Conservation (phyloP, 2,113 vertebrate species). For the Anas platyrhynchos region DNA sequence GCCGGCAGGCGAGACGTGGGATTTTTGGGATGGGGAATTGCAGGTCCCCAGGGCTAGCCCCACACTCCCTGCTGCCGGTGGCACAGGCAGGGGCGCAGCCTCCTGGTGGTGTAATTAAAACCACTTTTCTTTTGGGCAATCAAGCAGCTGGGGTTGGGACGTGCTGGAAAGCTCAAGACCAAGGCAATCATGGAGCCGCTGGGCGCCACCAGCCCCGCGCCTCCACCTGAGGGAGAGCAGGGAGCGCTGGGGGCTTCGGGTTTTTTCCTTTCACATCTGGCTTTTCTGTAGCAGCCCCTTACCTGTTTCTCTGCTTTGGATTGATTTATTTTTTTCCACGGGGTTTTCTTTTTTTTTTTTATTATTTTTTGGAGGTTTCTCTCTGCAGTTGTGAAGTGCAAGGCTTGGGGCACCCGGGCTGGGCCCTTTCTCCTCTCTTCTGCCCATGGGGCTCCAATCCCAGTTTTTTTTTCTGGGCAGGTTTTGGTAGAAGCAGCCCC, state of each 20-base stretch:
- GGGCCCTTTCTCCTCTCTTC: background rate
- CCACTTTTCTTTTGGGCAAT: background rate
- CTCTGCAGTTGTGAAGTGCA: accelerated
- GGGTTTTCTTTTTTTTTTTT: background rate
- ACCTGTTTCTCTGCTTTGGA: background rate
- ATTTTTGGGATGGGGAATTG: background rate
- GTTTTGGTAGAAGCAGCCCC: background rate
- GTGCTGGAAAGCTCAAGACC: background rate
- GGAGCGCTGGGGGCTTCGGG: background rate
- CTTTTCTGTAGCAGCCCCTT: slow-evolving; percentile 10
- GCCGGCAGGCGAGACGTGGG: background rate
- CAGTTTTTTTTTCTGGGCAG: background rate
- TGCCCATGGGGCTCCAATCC: background rate
- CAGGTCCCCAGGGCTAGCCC: background rate
- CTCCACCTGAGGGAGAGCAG: background rate
- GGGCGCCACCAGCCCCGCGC: too few relatives aligned
- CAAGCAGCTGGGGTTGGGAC: background rate
- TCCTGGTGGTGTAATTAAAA: background rate
- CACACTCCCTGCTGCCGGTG: background rate
- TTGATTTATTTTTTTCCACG: background rate
- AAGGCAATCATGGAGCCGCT: slow-evolving; percentile 51
- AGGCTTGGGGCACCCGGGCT: background rate
- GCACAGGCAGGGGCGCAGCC: background rate
- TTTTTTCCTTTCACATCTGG: background rate
- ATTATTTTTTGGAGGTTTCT: background rate